Percentiles rank a stretch among this genome's conserved stretches.
These are phyloP conservation scores for Seira ritae DNA, from an alignment of 2,888 invertebrate species.

Conservation along the genomic window DNA sequence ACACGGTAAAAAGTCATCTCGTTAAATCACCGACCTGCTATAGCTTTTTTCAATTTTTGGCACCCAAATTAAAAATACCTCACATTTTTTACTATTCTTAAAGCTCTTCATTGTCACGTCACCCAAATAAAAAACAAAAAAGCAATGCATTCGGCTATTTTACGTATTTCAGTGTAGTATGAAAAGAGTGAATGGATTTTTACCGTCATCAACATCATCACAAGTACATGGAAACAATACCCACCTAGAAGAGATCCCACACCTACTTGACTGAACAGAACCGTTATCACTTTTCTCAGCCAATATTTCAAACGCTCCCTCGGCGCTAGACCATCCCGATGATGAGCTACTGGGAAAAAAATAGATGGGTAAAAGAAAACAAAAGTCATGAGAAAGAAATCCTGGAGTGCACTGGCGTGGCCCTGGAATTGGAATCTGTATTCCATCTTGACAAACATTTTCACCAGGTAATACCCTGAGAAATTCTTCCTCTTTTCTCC, in stretches of 20 bases:
- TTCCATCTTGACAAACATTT: slow-evolving; percentile 52
- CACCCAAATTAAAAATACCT: too few species aligned
- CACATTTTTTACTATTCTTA: background rate
- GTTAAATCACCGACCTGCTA: background rate
- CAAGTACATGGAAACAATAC: too few species aligned
- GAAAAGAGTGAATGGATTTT: background rate
- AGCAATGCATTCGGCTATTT: background rate
- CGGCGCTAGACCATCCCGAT: slow-evolving; percentile 30
- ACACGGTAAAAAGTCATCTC: background rate
- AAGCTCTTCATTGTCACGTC: background rate
- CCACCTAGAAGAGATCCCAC: slow-evolving; percentile 73
- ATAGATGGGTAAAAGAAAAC: slow-evolving; percentile 38
- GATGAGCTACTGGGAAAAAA: slow-evolving; percentile 36
- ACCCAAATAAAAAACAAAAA: too few species aligned
- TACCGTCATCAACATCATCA: background rate
- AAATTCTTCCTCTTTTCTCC: slow-evolving; percentile 1
- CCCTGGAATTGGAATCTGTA: background rate
- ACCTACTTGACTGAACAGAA: slow-evolving; percentile 74
- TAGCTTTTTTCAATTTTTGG: too few species aligned
- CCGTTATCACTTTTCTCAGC: slow-evolving; percentile 67
- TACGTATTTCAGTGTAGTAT: too few species aligned
- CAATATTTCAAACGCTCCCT: slow-evolving; percentile 65
- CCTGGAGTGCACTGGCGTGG: slow-evolving; percentile 26
- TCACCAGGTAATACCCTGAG: slow-evolving; percentile 26
- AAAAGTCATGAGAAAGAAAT: background rate